Evolutionary conservation across 2,113 vertebrate species (phyloP), one percentile per base, ranked within the genome.

Genomic region (Elephantulus edwardii): DNA sequence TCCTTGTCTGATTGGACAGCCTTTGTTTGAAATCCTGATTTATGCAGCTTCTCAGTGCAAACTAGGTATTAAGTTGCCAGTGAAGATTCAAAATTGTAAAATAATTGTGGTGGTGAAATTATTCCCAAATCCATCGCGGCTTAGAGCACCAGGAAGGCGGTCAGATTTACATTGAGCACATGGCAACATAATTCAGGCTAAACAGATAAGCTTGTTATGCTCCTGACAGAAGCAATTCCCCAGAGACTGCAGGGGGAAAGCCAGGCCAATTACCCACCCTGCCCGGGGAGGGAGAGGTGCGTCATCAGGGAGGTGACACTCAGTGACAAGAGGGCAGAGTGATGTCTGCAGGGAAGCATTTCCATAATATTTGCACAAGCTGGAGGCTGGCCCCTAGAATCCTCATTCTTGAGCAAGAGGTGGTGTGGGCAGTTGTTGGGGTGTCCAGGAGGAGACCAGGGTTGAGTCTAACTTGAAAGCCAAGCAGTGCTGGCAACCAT

Each of bases 121-220:
- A 83, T 87, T 92, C 95, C 66, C 86, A 89, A 70, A 91, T 83
- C 54, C 0, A 1, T 74, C 88, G 11, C 38, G 84, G 88, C 92
- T 93, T 81, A 70, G 58, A 16, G 62, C 88, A 52, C 86, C 56
- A n/a, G 91, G 93, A 46, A 86, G 83, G 76, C 50, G 86, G 95
- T 93, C 95, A 96, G 96, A 95, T 97, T 96, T 96, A 88, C 96
- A 85, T 0, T 2, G 79, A 93, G 95, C 94, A 68, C 84, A 35
- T 85, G 93, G 96, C 50, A 96, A 93, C 97, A 97, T 96, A 96
- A 96, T 95, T 97, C 66, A 89, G 91, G 83, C 90, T 96, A 93
- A 96, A 96, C 79, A 97, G 96, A 97, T 97, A 92, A 97, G 90
- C 91, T 58, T 88, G 93, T 96, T 96, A 72, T 2, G 22, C 71